Evolutionary conservation across 64 coral and sea anemone species (phyloP), one percentile per base, ranked within the genome.

Genomic region (Montipora cactus): DNA sequence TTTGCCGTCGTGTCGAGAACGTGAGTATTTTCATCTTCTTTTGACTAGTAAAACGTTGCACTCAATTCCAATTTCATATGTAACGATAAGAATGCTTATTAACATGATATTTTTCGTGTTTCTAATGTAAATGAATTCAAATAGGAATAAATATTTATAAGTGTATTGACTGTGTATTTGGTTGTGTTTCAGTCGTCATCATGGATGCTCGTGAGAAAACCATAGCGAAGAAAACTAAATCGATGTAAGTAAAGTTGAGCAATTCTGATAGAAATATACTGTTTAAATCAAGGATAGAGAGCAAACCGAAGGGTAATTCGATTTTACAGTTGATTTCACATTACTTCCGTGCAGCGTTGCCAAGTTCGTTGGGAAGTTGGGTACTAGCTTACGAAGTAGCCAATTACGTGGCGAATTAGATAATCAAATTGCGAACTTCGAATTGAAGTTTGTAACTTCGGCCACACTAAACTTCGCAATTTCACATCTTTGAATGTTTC

Each of bases 1-100:
- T 91, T 91, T 91, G 89, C 89, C 89, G 62, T 91, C 78, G 47
- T 81, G 89, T 70, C 62, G 89, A 91, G 62, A 91, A 91, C 89
- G 77, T 91, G 89, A 91, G 78, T 91, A 91, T 80, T 81, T 81
- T 91, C 80, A 81, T 91, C 89, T 81, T 91, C 61, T 91, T 91
- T 81, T 91, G 77, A 91, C 77, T 81, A 72, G 53, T 81, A 91
- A 91, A 91, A 81, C 89, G 77, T 81, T 91, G 89, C 64, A 91
- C 77, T 81, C 88, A 76, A 90, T 90, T 90, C 88, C 47, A 79
- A 67, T 90, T 90, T 90, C 58, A 80, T 81, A 62, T 61, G 62
- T 81, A 62, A 81, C 79, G 79, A 81, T 81, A 13, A 13, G 55
- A 81, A 81, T 81, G 52, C 79, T 81, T 81, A 81, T 81, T 81